Evolutionary conservation across 2,797 vertebrate species (phyloP), one percentile per base, ranked within the genome.

Genomic region (Pseudomugil tenellus): DNA sequence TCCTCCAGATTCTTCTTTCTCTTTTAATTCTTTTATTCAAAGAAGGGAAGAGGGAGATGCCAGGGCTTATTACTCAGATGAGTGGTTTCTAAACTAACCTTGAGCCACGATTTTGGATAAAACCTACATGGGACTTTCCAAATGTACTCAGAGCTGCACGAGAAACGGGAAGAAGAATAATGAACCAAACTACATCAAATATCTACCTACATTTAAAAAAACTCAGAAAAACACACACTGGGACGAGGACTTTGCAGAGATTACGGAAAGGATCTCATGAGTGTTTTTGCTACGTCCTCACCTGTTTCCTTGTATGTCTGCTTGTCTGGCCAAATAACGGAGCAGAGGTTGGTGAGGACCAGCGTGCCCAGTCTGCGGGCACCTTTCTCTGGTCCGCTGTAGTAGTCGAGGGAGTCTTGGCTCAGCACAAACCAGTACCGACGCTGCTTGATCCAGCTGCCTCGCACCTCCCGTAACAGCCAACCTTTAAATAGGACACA

Each of bases 381-480:
- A 1, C 93, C 95, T 84, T 94, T 94, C 71, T 97, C 96, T 0
- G 93, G 93, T 81, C 95, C 93, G 28, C 90, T 96, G 92, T 96
- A 97, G 91, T 96, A 97, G 88, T 99, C 98, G 17, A 99, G 92
- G 31, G 98, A 98, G 80, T 98, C 96, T 2, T 94, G 91, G 0
- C 94, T 97, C 81, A 99, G 93, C 70, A 97, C 95, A 1, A 99
- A 99, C 98, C 98, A 99, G 89, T 96, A 96, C 34, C 95, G 94
- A n/a, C 96, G 95, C 28, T 96, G 95, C 59, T 95, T 95, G 63
- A 97, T 93, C 97, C 97, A 99, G 66, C 95, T 95, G 16, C 94
- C 91, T 25, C 91, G 92, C 65, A 96, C 95, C 84, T 98, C 97
- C 12, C 95, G 91, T 76, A 97, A 92, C 81, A 99, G 92, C 97